phyloP scores from a whole-genome alignment of 2,888 invertebrate species.

The Platypus cylindrus region DNA sequence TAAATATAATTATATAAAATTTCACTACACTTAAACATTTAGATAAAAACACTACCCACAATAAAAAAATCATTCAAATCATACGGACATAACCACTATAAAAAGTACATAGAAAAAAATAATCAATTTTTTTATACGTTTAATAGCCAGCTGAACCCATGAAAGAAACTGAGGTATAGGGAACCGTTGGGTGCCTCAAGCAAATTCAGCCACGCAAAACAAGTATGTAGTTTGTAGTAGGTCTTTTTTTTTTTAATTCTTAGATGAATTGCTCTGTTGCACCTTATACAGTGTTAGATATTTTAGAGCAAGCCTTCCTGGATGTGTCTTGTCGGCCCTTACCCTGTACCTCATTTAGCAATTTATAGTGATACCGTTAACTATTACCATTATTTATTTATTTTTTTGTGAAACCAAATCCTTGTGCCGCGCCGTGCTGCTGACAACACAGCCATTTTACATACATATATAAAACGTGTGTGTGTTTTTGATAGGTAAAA shows the following conservation, averaged over 20 bases:
- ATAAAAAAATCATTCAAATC: background rate
- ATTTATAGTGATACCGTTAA: slow-evolving; percentile 13
- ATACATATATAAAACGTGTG: no score
- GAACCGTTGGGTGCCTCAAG: slow-evolving; percentile 41
- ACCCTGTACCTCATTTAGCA: slow-evolving; percentile 27
- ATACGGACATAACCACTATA: background rate
- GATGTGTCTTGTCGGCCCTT: slow-evolving; percentile 28
- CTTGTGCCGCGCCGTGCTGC: slow-evolving; percentile 12
- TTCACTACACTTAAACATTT: no score
- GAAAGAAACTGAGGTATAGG: slow-evolving; percentile 65
- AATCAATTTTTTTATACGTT: slow-evolving; percentile 34
- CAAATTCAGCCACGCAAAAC: slow-evolving; percentile 46
- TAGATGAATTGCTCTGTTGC: slow-evolving; percentile 32
- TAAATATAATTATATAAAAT: no score
- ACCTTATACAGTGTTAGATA: slow-evolving; percentile 25
- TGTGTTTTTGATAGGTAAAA: no score
- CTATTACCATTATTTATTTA: slow-evolving; percentile 6
- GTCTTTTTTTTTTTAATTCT: no score
- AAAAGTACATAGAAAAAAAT: slow-evolving; percentile 8
- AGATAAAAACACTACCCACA: no score
- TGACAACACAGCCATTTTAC: slow-evolving; percentile 33
- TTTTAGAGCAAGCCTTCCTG: slow-evolving; percentile 29
- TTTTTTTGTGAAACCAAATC: slow-evolving; percentile 12
- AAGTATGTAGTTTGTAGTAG: slow-evolving; percentile 46
- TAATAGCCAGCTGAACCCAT: slow-evolving; percentile 61